Evolutionary conservation across 1,140 invertebrate species (phyloP).

Genomic region (Harlomillsia oculata): DNA sequence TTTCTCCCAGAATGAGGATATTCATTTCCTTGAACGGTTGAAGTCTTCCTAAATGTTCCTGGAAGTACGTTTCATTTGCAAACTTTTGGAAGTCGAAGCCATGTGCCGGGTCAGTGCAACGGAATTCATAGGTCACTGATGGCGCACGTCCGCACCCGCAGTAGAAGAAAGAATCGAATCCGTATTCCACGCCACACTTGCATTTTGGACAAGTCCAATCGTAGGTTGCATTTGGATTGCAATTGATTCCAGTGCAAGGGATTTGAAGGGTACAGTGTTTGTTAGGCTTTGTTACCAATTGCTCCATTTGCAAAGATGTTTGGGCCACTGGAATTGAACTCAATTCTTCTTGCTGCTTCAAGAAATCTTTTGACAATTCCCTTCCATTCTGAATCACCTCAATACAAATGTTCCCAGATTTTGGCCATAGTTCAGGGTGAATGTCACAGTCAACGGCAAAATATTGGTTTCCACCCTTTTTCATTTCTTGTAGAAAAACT

Average conservation of each 20-base stretch:
- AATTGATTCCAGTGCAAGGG: background rate
- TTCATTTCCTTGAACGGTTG: constrained; percentile 1
- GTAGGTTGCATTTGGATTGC: background rate
- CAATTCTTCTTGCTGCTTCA: background rate
- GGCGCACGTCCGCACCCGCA: background rate
- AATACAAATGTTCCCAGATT: background rate
- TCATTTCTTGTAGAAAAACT: constrained; percentile 4
- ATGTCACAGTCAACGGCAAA: constrained; percentile 9
- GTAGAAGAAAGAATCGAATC: constrained; percentile 6
- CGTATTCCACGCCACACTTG: background rate
- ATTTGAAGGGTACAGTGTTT: background rate
- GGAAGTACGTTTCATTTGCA: background rate
- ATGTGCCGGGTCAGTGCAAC: background rate
- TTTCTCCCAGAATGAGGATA: constrained; percentile 27
- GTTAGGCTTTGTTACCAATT: background rate
- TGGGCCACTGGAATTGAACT: background rate
- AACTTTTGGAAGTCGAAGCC: background rate
- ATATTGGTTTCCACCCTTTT: background rate
- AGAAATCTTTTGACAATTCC: background rate
- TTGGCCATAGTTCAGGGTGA: background rate
- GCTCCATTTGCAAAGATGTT: background rate
- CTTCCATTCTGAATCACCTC: background rate
- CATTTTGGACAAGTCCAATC: constrained; percentile 6
- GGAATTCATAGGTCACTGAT: background rate
- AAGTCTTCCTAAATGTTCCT: background rate